Conservation (phyloP, 1,140 invertebrate species). For the Odontomachus brunneus region DNA sequence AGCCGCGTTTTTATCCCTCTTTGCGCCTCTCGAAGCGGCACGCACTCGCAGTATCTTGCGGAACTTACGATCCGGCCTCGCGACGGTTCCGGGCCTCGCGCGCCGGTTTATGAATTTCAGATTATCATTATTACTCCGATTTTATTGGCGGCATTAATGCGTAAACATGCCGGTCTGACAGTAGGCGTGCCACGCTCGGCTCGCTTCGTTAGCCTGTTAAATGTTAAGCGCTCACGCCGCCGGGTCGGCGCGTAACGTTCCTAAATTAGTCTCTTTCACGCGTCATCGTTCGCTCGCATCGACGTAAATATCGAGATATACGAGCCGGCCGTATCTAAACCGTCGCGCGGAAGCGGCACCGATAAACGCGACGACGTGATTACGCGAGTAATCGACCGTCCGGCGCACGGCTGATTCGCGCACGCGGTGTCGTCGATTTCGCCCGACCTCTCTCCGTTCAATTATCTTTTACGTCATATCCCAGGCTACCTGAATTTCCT, state of each 20-base stretch:
- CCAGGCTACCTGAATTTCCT: no score
- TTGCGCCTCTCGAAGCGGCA: no score
- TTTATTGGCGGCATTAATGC: constrained; percentile 71
- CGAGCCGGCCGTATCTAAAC: constrained; percentile 2
- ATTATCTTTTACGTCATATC: no score
- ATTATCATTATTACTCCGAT: constrained; percentile 76
- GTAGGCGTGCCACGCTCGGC: constrained; percentile 57
- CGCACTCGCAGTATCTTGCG: constrained; percentile 58
- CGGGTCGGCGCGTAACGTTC: constrained; percentile 11
- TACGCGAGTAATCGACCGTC: not conserved
- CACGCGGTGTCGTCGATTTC: no score
- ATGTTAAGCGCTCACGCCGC: constrained; percentile 18
- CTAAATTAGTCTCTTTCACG: constrained; percentile 10
- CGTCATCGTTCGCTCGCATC: not conserved
- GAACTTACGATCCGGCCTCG: constrained; percentile 65
- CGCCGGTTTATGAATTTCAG: constrained; percentile 71
- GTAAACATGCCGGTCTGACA: constrained; percentile 63
- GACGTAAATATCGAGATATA: constrained; percentile 39
- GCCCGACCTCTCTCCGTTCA: no score
- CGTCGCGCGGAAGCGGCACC: not conserved
- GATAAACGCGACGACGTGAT: constrained; percentile 3
- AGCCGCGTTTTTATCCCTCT: not conserved
- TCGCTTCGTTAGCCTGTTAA: constrained; percentile 42
- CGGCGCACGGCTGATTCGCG: not conserved
- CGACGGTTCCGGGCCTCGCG: constrained; percentile 54